Conservation (phyloP, 1,140 invertebrate species). For the Thalassaphorura encarpata region DNA sequence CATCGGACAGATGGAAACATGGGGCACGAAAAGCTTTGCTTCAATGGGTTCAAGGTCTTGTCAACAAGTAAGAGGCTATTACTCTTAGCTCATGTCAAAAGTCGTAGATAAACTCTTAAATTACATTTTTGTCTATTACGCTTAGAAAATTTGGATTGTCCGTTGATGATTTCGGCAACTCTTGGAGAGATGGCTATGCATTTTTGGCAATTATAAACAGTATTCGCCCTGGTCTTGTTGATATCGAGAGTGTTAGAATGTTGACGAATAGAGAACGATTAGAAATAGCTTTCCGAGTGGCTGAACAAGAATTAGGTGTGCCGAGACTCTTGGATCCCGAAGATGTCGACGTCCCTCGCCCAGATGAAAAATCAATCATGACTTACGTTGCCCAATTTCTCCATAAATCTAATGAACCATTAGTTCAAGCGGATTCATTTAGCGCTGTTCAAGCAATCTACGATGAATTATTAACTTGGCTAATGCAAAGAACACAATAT, state of each 20-base stretch:
- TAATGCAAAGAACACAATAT: conserved; percentile 59
- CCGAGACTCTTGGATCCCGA: conserved; percentile 85
- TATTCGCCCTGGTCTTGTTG: conserved; percentile 86
- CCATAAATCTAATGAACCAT: conserved; percentile 81
- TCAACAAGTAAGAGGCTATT: conserved; percentile 63
- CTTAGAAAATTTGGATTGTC: conserved; percentile 70
- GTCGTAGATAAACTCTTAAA: background rate
- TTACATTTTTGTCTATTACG: background rate
- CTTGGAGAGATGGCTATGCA: conserved; percentile 93
- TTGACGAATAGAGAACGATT: conserved; percentile 68
- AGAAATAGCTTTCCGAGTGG: conserved; percentile 87
- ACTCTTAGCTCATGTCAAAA: background rate
- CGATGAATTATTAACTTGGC: conserved; percentile 65
- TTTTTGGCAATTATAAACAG: conserved; percentile 93
- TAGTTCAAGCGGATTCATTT: conserved; percentile 52
- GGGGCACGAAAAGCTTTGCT: conserved; percentile 83
- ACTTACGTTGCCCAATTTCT: conserved; percentile 98
- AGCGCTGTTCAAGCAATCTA: conserved; percentile 68
- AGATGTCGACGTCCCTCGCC: conserved; percentile 93
- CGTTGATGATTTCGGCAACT: conserved; percentile 88
- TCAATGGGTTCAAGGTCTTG: conserved; percentile 86
- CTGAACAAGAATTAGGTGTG: conserved; percentile 84
- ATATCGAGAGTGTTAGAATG: conserved; percentile 65
- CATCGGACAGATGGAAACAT: conserved; percentile 63
- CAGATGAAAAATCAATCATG: conserved; percentile 98